A percentile compares a stretch with the other conserved stretches of the same genome.
These are phyloP conservation scores for Pterocles orientalis DNA, from an alignment of 2,113 vertebrate genomes.

Conservation along the genomic window DNA sequence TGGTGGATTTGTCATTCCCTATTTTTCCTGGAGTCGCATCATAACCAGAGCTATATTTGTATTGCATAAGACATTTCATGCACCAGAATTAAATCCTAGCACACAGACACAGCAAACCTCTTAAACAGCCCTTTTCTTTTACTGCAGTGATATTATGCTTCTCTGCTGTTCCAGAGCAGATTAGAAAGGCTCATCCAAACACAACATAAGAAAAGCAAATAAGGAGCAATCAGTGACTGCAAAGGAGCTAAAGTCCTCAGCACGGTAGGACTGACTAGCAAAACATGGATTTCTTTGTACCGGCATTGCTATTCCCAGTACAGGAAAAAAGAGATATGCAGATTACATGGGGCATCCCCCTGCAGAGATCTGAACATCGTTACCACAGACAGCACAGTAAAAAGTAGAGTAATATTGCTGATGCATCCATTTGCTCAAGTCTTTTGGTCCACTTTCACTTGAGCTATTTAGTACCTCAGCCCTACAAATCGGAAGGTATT, in stretches of 20 bases:
- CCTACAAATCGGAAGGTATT: neutral
- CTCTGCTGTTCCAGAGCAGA: neutral
- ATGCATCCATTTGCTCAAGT: neutral
- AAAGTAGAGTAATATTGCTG: neutral
- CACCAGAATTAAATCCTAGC: neutral
- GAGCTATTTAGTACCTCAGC: neutral
- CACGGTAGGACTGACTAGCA: neutral
- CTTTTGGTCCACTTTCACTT: neutral
- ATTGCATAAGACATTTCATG: neutral
- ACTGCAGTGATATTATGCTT: neutral
- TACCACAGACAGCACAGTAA: neutral
- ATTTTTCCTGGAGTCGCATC: neutral
- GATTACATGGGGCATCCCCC: neutral
- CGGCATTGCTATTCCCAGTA: neutral
- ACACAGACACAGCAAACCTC: neutral
- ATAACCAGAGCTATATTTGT: neutral
- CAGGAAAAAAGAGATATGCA: neutral
- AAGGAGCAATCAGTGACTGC: neutral
- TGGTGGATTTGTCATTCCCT: slow-evolving; percentile 32
- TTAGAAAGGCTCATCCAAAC: neutral
- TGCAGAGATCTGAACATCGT: neutral
- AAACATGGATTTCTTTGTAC: neutral
- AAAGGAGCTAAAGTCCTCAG: neutral
- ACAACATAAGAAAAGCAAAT: neutral
- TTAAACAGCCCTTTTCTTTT: neutral